Conservation (phyloP, 2,797 vertebrate genomes). For the Podarcis siculus region DNA sequence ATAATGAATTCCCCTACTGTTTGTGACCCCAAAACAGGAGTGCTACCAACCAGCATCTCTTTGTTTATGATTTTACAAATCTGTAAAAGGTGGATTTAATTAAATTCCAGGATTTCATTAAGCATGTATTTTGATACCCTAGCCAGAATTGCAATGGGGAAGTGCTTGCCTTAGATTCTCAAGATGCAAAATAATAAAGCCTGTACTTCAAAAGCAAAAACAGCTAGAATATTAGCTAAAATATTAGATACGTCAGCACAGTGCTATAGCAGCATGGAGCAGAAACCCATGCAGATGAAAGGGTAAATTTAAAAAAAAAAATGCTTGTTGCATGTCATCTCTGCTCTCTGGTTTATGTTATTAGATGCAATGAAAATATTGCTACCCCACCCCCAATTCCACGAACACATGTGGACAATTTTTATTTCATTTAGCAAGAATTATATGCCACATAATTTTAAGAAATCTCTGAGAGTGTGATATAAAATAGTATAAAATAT, state of each 20-base stretch:
- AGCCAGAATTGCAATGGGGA: not conserved
- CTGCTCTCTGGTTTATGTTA: not conserved
- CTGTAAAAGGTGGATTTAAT: not conserved
- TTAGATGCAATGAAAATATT: not conserved
- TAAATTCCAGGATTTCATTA: not conserved
- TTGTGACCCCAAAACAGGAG: not conserved
- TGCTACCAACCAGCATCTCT: not conserved
- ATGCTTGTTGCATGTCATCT: not conserved
- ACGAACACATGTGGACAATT: not conserved
- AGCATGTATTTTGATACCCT: not conserved
- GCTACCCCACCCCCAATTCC: too few relatives aligned
- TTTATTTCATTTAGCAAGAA: too few relatives aligned
- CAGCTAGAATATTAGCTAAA: not conserved
- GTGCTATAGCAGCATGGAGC: not conserved
- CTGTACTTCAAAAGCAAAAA: not conserved
- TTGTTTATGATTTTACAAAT: not conserved
- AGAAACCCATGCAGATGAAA: not conserved
- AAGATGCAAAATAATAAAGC: not conserved
- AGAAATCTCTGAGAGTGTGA: not conserved
- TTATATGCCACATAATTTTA: too few relatives aligned
- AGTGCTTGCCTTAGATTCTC: not conserved
- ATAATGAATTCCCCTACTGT: not conserved
- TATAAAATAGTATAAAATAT: not conserved
- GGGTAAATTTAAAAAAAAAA: rapidly evolving
- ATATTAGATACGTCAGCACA: not conserved